Conservation (phyloP, 2,888 invertebrate species). For the Anarsia innoxiella region DNA sequence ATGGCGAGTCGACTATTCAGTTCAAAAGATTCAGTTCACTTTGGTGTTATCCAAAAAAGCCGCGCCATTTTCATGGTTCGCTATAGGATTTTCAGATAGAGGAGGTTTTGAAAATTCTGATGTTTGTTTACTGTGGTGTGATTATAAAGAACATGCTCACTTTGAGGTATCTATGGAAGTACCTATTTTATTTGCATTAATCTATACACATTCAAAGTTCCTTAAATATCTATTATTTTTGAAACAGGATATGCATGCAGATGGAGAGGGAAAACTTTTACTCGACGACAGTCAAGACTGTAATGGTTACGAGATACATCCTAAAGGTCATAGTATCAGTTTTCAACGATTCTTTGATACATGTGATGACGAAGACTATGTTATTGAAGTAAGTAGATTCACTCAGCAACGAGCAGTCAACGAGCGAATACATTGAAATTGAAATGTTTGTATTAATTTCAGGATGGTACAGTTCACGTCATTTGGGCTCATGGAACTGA, state of each 20-base stretch:
- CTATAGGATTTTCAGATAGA: conserved; percentile 89
- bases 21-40: conserved; percentile 59
- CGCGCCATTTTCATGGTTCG: conserved; percentile 81
- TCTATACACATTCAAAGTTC: not conserved
- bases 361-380: conserved; percentile 89
- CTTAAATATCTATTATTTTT: not conserved
- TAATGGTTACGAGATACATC: conserved; percentile 69
- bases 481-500: conserved; percentile 89
- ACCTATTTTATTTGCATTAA: not conserved
- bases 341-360: conserved; percentile 89
- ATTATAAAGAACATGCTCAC: conserved; percentile 77
- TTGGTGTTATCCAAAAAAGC: conserved; percentile 63
- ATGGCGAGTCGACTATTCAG: conserved; percentile 55
- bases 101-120: conserved; percentile 85
- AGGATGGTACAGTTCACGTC: conserved; percentile 93
- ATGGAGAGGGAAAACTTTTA: conserved; percentile 78
- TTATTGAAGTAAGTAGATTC: conserved; percentile 80
- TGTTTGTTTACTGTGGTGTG: conserved; percentile 86
- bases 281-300: conserved; percentile 86
- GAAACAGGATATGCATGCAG: conserved; percentile 82
- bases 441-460: conserved; percentile 8
- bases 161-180: conserved; percentile 2
- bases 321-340: conserved; percentile 80
- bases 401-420: too few species aligned
- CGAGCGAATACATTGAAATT: too few species aligned